Conservation (phyloP, 1,140 invertebrate genomes). For the Steinernema khuongi region DNA sequence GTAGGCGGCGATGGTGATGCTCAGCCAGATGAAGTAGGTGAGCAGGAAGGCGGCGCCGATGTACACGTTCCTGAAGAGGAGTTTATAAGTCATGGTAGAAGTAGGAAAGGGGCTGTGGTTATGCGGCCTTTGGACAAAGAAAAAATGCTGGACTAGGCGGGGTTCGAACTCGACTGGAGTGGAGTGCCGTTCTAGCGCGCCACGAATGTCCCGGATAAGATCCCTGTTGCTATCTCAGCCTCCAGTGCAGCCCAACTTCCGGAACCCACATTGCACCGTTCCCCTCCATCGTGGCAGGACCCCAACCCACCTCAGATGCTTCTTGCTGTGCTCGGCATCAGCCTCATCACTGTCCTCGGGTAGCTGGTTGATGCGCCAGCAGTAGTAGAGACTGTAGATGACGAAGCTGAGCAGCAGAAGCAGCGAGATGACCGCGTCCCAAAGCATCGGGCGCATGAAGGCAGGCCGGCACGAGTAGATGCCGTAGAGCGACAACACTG, state of each 20-base stretch:
- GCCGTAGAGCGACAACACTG: conserved; percentile 28
- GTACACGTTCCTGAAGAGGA: conserved; percentile 27
- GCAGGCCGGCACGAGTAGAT: conserved; percentile 32
- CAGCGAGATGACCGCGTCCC: conserved; percentile 24
- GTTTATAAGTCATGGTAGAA: too few species aligned
- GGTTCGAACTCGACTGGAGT: too few species aligned
- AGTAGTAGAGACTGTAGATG: conserved; percentile 28
- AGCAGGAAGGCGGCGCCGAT: conserved; percentile 28
- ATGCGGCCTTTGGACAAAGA: too few species aligned
- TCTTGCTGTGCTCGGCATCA: conserved; percentile 24
- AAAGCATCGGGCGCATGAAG: conserved; percentile 26
- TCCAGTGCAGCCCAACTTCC: too few species aligned
- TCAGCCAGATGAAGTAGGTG: conserved; percentile 27
- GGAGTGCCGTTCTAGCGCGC: too few species aligned
- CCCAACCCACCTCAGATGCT: conserved; percentile 26
- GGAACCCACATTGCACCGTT: too few species aligned
- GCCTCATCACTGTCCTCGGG: conserved; percentile 13
- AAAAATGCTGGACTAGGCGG: too few species aligned
- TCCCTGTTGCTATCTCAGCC: too few species aligned
- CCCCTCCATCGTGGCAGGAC: too few species aligned
- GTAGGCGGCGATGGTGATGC: conserved; percentile 19
- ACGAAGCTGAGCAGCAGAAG: conserved; percentile 29
- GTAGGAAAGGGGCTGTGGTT: too few species aligned
- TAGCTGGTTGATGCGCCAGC: conserved; percentile 30
- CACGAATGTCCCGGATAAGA: too few species aligned